Evolutionary conservation across 2,113 vertebrate species (phyloP).

Genomic region (Falcunculus frontatus): DNA sequence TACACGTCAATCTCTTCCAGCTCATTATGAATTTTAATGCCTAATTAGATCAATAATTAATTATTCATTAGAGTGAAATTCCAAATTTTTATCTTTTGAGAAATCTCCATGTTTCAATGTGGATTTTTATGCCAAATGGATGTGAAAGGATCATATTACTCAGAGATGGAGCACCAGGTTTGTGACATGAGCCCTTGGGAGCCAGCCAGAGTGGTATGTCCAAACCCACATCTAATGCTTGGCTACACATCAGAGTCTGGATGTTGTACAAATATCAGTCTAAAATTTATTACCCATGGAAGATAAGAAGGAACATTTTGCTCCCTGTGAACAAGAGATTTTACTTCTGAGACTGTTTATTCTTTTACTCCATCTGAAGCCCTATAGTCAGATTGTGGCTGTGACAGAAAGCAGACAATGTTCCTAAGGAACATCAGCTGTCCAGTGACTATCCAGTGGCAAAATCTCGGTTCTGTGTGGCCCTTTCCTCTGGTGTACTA

Average conservation of each 20-base stretch:
- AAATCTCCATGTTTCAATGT: not conserved
- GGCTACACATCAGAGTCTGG: not conserved
- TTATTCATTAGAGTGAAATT: not conserved
- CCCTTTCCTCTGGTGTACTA: not conserved
- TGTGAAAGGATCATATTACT: not conserved
- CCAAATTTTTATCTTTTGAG: not conserved
- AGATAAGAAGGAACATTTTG: not conserved
- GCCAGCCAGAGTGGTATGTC: not conserved
- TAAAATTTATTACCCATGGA: not conserved
- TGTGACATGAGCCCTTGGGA: not conserved
- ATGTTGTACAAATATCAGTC: not conserved
- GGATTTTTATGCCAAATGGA: not conserved
- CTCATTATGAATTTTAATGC: not conserved
- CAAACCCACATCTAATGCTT: not conserved
- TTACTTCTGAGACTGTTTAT: not conserved
- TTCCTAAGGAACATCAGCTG: not conserved
- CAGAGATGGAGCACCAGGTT: not conserved
- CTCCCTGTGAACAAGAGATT: not conserved
- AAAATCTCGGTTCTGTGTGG: not conserved
- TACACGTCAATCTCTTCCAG: not conserved
- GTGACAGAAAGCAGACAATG: not conserved
- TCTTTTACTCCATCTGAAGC: not conserved
- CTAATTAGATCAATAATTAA: not conserved
- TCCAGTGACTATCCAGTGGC: not conserved
- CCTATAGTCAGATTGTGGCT: not conserved